Evolutionary conservation across 2,113 vertebrate genomes (phyloP), one percentile per base, ranked within the genome.

Genomic region (Spheniscus mendiculus): DNA sequence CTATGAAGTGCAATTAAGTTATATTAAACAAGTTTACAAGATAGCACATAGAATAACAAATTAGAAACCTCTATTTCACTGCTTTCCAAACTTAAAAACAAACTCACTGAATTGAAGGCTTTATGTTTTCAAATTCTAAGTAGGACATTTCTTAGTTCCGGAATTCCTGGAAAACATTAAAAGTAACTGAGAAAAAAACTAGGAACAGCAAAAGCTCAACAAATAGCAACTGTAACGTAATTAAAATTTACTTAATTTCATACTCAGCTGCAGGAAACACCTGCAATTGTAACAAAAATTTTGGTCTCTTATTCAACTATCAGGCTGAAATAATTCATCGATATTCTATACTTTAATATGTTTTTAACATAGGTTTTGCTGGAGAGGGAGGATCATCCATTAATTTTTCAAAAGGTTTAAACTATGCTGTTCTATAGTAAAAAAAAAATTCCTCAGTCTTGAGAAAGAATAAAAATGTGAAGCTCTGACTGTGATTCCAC

Each of bases 91-190:
- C 80, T 95, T 94, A 80, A 97, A 97, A 96, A 97, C 40, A 93
- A 91, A 86, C 81, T 88, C 92, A 96, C 34, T 97, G 94, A 98
- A 98, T 76, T 97, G 97, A 98, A 95, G 83, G 85, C 76, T 90
- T 94, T 91, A 58, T 93, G 93, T 97, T 98, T 98, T 87, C 95
- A 97, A 96, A 97, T 98, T 98, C 98, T 97, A 93, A 98, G 96
- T 97, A 98, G 78, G 97, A 96, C 96, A 87, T 97, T 98, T 98
- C 97, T 97, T 83, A 97, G 97, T 97, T 94, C 97, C 93, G 97
- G 95, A 96, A 97, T 99, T 99, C 99, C 98, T 99, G 97, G 98
- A 99, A 99, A 99, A 97, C 95, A 97, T 88, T 94, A 96, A 98
- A 92, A 90, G 93, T 91, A 94, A 85, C 95, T 97, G 76, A 97